Evolutionary conservation across 2,797 vertebrate species (phyloP).

Genomic region (Sparus aurata): DNA sequence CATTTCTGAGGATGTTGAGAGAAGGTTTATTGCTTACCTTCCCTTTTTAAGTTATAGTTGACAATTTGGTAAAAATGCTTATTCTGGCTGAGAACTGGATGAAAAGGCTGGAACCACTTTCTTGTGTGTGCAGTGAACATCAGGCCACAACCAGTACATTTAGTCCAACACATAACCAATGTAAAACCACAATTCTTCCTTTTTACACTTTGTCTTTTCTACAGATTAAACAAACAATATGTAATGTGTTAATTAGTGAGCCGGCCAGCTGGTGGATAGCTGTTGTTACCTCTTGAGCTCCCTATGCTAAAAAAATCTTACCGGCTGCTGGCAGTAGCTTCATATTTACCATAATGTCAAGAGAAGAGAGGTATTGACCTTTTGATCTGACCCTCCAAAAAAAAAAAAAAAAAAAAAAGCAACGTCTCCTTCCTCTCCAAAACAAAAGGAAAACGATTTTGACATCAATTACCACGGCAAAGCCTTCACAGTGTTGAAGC

Average conservation of each 20-base stretch:
- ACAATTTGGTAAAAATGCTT: background rate
- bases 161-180: background rate
- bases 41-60: background rate
- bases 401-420: background rate
- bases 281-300: too few relatives aligned
- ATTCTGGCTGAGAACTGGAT: background rate
- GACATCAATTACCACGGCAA: too few relatives aligned
- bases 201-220: too few relatives aligned
- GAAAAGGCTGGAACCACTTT: background rate
- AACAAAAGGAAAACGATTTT: too few relatives aligned
- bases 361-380: background rate
- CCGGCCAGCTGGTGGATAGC: too few relatives aligned
- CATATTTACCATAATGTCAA: background rate
- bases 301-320: too few relatives aligned
- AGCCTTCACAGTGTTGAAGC: too few relatives aligned
- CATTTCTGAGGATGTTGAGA: constrained; percentile 1
- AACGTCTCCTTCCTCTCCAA: too few relatives aligned
- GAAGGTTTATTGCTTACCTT: background rate
- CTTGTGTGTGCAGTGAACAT: background rate
- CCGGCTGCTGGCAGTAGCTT: background rate
- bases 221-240: too few relatives aligned
- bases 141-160: background rate
- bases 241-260: too few relatives aligned
- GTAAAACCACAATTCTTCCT: too few relatives aligned
- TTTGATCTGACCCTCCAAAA: background rate